phyloP scores from a whole-genome alignment of 2,113 vertebrate genomes.

The Maylandia zebra region DNA sequence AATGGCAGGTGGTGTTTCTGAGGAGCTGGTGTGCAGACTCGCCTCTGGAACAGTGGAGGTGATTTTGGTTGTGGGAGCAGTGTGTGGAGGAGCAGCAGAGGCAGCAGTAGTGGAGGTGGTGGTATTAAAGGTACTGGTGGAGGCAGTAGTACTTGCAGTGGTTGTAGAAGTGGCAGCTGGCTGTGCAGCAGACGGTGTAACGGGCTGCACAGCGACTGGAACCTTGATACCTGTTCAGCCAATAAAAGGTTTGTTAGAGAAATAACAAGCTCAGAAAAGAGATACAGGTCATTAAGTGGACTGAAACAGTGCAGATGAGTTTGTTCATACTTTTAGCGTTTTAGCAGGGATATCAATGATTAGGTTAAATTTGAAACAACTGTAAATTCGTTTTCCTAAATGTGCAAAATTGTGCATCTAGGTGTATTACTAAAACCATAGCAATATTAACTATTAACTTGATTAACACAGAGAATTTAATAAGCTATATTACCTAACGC shows the following conservation, averaged over 20 bases:
- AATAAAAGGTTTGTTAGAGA: constrained; percentile 29
- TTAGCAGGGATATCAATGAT: background rate
- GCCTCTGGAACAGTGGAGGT: background rate
- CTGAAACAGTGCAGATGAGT: background rate
- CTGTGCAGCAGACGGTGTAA: background rate
- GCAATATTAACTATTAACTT: background rate
- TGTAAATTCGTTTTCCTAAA: background rate
- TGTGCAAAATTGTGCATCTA: background rate
- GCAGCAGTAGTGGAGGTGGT: background rate
- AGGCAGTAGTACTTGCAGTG: background rate
- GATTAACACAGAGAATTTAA: background rate
- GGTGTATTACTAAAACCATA: background rate
- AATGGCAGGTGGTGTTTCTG: background rate
- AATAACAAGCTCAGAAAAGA: background rate
- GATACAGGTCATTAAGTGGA: background rate
- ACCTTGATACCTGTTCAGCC: constrained; percentile 77
- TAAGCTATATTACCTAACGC: background rate
- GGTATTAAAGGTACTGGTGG: background rate
- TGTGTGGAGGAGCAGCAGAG: background rate
- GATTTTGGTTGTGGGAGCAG: background rate
- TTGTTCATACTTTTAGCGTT: background rate
- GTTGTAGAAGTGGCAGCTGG: constrained; percentile 20
- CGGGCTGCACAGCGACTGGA: constrained; percentile 30
- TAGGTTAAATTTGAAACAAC: background rate
- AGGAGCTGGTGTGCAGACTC: background rate